phyloP scores from a whole-genome alignment of 2,888 invertebrate species.

The Sesamia inferens region DNA sequence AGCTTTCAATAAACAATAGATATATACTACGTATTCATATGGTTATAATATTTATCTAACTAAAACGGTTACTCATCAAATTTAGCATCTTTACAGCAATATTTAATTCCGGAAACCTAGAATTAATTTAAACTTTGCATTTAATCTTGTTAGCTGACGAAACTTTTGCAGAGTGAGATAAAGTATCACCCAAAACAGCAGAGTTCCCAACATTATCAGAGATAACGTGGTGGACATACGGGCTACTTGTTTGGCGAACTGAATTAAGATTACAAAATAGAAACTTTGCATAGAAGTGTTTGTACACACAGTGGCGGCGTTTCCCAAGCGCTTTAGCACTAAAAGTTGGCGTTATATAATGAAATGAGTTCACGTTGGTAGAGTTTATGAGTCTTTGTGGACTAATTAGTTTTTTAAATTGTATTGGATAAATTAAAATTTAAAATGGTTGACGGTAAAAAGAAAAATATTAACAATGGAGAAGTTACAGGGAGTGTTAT shows the following conservation, averaged over 20 bases:
- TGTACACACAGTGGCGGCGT: constrained; percentile 13
- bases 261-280: constrained; percentile 52
- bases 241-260: constrained; percentile 50
- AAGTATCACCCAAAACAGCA: constrained; percentile 85
- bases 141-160: constrained; percentile 86
- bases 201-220: constrained; percentile 78
- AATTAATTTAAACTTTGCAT: constrained; percentile 89
- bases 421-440: neutral
- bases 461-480: too few species aligned
- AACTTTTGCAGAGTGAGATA: constrained; percentile 85
- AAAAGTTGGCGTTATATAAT: constrained; percentile 15
- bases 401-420: neutral
- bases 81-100: constrained; percentile 79
- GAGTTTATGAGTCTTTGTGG: constrained; percentile 20
- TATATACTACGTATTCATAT: constrained; percentile 6
- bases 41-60: constrained; percentile 19
- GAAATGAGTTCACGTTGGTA: constrained; percentile 15
- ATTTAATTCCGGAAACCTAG: constrained; percentile 79
- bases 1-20: constrained; percentile 3
- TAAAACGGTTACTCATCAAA: constrained; percentile 68
- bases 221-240: constrained; percentile 73
- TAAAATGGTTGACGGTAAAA: too few species aligned
- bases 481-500: too few species aligned
- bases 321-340: constrained; percentile 4
- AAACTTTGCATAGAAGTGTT: constrained; percentile 40